Percentiles rank a stretch among this genome's conserved stretches.
phyloP scores from a whole-genome alignment of 2,888 invertebrate species.

The Microctonus aethiopoides region DNA sequence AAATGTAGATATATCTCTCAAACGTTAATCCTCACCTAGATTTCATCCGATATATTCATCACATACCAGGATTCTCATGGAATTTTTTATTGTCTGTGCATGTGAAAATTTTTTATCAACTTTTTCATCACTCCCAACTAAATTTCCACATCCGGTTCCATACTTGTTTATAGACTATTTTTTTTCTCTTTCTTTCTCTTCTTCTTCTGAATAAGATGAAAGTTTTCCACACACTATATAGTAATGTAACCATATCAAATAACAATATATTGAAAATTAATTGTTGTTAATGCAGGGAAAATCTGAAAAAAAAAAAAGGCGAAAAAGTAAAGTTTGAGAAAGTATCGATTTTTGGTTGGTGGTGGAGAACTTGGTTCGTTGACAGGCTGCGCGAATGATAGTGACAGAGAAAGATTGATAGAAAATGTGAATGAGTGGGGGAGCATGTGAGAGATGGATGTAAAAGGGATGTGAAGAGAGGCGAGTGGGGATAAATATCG shows the following conservation, averaged over 20 bases:
- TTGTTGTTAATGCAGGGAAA: too few relatives aligned
- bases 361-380: slow-evolving; percentile 25
- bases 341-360: slow-evolving; percentile 59
- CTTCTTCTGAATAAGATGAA: too few relatives aligned
- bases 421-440: not conserved
- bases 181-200: too few relatives aligned
- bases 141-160: not conserved
- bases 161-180: too few relatives aligned
- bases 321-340: slow-evolving; percentile 56
- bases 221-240: too few relatives aligned
- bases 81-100: too few relatives aligned
- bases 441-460: too few relatives aligned
- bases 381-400: not conserved
- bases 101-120: not conserved
- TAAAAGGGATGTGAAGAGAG: not conserved
- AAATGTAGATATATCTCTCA: slow-evolving; percentile 45
- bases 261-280: too few relatives aligned
- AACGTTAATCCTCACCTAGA: slow-evolving; percentile 64
- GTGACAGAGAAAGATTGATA: not conserved
- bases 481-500: slow-evolving; percentile 51
- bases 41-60: slow-evolving; percentile 54
- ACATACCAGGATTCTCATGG: slow-evolving; percentile 53
- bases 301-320: not conserved
- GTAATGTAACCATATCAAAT: too few relatives aligned
- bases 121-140: not conserved